Conservation (phyloP, 2,888 invertebrate species). For the Sinodicranocentrus sp. region DNA sequence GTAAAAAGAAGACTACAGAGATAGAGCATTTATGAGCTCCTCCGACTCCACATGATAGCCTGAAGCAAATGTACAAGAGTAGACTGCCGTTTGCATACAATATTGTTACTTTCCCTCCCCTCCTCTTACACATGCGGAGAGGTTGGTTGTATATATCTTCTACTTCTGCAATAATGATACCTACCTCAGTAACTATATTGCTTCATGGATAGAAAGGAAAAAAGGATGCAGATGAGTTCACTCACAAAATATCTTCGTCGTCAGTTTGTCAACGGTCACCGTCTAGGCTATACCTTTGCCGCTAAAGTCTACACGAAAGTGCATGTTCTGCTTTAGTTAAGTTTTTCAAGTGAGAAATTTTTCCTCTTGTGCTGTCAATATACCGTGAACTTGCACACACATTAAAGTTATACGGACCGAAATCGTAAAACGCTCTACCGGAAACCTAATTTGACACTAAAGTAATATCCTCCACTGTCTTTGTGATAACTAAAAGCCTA, state of each 20-base stretch:
- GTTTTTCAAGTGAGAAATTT: not conserved
- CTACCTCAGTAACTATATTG: constrained; percentile 37
- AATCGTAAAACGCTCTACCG: no score
- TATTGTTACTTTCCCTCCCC: constrained; percentile 66
- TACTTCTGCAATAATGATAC: constrained; percentile 59
- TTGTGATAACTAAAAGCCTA: no score
- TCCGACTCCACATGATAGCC: not conserved
- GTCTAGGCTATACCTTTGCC: constrained; percentile 22
- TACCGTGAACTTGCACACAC: no score
- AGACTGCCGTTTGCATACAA: constrained; percentile 1
- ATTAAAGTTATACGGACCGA: no score
- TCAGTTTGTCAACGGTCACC: constrained; percentile 67
- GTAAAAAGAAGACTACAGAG: constrained; percentile 5
- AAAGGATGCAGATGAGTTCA: constrained; percentile 62
- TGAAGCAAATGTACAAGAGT: constrained; percentile 11
- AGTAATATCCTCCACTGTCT: no score
- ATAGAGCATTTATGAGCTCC: not conserved
- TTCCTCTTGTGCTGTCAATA: no score
- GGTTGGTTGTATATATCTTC: no score
- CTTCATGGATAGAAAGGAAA: constrained; percentile 48
- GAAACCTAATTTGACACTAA: no score
- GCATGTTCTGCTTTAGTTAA: not conserved
- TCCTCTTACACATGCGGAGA: constrained; percentile 14
- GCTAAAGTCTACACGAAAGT: not conserved
- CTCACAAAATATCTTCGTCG: constrained; percentile 48